Percentiles rank a stretch among this genome's conserved stretches.
These are phyloP conservation scores for Ostrea denselamellosa DNA, from an alignment of 1,140 invertebrate species.

Conservation along the genomic window DNA sequence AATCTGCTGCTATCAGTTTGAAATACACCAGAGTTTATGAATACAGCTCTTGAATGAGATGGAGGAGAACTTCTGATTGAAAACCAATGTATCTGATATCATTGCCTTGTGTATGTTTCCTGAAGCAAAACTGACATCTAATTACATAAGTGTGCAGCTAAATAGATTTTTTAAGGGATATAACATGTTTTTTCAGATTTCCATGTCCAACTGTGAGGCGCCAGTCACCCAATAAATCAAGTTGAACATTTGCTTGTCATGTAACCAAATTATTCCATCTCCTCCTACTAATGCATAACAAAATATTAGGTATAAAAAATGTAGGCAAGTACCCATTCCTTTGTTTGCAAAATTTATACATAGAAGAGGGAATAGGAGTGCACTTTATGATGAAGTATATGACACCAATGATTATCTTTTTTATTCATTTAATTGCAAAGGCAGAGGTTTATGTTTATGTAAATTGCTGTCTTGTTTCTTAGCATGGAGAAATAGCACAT, in stretches of 20 bases:
- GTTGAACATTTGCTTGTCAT: neutral
- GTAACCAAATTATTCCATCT: neutral
- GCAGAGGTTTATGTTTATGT: neutral
- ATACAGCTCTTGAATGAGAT: neutral
- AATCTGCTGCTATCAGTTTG: neutral
- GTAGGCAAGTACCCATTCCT: neutral
- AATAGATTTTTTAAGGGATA: neutral
- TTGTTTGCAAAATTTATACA: neutral
- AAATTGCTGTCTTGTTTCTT: neutral
- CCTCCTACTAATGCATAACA: neutral
- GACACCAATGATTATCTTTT: neutral
- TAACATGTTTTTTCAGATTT: slow-evolving; percentile 30
- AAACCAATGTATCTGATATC: neutral
- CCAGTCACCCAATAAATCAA: slow-evolving; percentile 25
- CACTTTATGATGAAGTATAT: slow-evolving; percentile 1
- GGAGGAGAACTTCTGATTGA: slow-evolving; percentile 4
- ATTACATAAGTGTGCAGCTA: slow-evolving; percentile 19
- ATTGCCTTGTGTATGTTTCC: slow-evolving; percentile 19
- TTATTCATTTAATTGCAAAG: neutral
- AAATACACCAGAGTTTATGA: neutral
- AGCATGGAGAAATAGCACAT: neutral
- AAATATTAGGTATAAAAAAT: neutral
- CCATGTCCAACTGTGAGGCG: slow-evolving; percentile 19
- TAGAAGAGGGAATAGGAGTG: neutral
- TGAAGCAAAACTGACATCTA: slow-evolving; percentile 27